A percentile compares a stretch with the other conserved stretches of the same genome.
phyloP scores from a whole-genome alignment of 2,113 vertebrate genomes.

The Melierax canorus region DNA sequence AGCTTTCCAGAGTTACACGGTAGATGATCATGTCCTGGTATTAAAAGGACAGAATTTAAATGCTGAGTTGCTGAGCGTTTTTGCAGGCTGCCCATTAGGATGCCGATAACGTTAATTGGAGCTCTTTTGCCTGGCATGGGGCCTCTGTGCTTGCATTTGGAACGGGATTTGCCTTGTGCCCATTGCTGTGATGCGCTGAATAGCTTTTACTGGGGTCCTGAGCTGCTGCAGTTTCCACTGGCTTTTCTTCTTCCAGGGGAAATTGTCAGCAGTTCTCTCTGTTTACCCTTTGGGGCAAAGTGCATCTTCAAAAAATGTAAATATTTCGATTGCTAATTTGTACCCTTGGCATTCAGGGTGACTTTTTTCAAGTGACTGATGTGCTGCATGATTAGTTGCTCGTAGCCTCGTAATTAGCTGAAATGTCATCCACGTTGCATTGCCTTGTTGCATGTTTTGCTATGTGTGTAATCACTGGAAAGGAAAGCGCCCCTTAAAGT shows the following conservation, averaged over 20 bases:
- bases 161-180: not conserved
- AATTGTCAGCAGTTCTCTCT: not conserved
- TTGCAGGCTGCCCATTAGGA: not conserved
- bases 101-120: not conserved
- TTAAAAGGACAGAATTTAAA: not conserved
- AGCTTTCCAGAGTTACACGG: not conserved
- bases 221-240: not conserved
- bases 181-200: accelerated
- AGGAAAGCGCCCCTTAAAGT: no score
- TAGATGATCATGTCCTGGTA: not conserved
- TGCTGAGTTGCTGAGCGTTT: not conserved
- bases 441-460: not conserved
- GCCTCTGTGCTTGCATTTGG: not conserved
- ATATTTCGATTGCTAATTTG: slow-evolving; percentile 10
- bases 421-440: not conserved
- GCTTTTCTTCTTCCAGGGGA: not conserved
- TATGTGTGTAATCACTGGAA: not conserved
- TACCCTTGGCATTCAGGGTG: not conserved
- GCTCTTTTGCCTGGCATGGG: not conserved
- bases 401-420: not conserved
- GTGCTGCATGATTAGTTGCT: not conserved
- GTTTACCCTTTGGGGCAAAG: slow-evolving; percentile 7
- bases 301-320: not conserved
- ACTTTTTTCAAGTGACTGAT: not conserved
- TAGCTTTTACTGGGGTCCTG: not conserved